A percentile compares a stretch with the other conserved stretches of the same genome.
Conservation (phyloP, 2,888 invertebrate genomes). For the Eristalis tenax region DNA sequence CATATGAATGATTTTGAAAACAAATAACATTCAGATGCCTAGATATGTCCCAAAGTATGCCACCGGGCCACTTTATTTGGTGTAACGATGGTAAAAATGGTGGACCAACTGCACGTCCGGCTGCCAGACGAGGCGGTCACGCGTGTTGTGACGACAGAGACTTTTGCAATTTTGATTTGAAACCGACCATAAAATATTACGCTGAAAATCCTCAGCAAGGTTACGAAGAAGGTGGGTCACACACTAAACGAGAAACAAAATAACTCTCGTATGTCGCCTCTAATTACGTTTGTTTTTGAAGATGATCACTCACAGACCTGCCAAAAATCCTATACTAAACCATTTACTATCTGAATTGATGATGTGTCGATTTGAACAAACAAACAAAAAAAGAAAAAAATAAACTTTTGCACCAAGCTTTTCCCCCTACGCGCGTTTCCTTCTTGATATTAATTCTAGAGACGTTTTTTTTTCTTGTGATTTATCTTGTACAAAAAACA, state of each 20-base stretch:
- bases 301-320: slow-evolving; percentile 69
- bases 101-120: slow-evolving; percentile 80
- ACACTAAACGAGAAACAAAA: slow-evolving; percentile 25
- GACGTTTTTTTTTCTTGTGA: slow-evolving; percentile 18
- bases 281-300: slow-evolving; percentile 70
- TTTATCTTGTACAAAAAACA: slow-evolving; percentile 27
- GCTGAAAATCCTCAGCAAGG: slow-evolving; percentile 74
- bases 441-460: slow-evolving; percentile 50
- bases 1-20: slow-evolving; percentile 1
- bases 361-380: slow-evolving; percentile 46
- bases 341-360: slow-evolving; percentile 27
- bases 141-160: slow-evolving; percentile 80
- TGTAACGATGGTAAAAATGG: slow-evolving; percentile 79
- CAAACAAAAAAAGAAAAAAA: slow-evolving; percentile 6
- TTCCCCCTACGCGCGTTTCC: slow-evolving; percentile 61
- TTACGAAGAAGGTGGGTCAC: slow-evolving; percentile 73
- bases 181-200: slow-evolving; percentile 79
- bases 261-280: slow-evolving; percentile 54
- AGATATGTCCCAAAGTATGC: slow-evolving; percentile 79
- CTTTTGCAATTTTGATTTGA: slow-evolving; percentile 81
- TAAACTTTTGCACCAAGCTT: slow-evolving; percentile 58
- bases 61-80: slow-evolving; percentile 80
- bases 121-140: slow-evolving; percentile 78
- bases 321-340: slow-evolving; percentile 65
- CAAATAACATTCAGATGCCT: slow-evolving; percentile 77